phyloP scores from a whole-genome alignment of 1,140 invertebrate genomes.

The Heliconius eleuchia region DNA sequence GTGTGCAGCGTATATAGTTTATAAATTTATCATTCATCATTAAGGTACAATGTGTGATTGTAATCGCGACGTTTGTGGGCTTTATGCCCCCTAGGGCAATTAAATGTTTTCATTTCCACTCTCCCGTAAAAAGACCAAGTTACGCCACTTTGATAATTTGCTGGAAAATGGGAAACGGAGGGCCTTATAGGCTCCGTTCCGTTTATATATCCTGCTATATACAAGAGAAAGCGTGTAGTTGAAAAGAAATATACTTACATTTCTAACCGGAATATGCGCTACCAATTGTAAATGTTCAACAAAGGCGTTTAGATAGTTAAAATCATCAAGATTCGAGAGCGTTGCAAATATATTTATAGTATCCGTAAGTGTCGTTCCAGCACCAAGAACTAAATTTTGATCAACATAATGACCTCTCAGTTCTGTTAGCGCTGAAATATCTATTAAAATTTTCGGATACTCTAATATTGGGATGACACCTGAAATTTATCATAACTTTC shows the following conservation, averaged over 20 bases:
- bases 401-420: constrained; percentile 84
- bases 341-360: constrained; percentile 83
- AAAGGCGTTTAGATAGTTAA: constrained; percentile 81
- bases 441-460: constrained; percentile 84
- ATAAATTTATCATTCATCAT: too few relatives aligned
- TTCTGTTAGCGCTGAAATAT: constrained; percentile 82
- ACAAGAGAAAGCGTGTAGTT: too few relatives aligned
- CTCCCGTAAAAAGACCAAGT: too few relatives aligned
- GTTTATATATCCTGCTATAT: too few relatives aligned
- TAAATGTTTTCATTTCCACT: too few relatives aligned
- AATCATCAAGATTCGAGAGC: constrained; percentile 65
- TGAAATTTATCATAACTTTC: constrained; percentile 25
- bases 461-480: constrained; percentile 57
- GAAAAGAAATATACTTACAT: constrained; percentile 78
- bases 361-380: constrained; percentile 83
- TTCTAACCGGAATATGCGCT: constrained; percentile 86
- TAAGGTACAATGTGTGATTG: too few relatives aligned
- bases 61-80: too few relatives aligned
- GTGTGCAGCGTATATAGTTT: too few relatives aligned
- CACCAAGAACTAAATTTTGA: constrained; percentile 83
- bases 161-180: too few relatives aligned
- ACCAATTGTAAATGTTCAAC: constrained; percentile 86
- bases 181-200: too few relatives aligned
- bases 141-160: too few relatives aligned
- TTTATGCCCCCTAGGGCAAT: too few relatives aligned